Base-by-base conservation (phyloP, 2,888 invertebrate species). In the Meiosimyza decipiens region DNA sequence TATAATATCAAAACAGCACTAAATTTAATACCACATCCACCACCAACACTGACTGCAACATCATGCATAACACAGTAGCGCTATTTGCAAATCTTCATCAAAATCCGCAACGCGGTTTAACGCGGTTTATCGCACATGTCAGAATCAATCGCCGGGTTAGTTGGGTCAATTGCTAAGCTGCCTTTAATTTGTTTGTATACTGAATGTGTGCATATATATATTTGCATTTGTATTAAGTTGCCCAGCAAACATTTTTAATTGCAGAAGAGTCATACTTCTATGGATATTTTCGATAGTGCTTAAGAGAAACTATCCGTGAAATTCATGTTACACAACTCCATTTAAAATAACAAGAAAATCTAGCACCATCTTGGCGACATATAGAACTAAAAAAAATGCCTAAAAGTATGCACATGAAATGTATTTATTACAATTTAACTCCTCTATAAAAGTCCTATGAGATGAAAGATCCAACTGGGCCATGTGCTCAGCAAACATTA, bases 91-190 rank as follows among this genome's bases (percentile, higher is more conserved):
- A 71, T 73, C 73, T 73, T 73, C 73, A 73, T 67, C 72, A 67
- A 67, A 76, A 66, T 40, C 54, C 55, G 71, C 70, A 47, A 9
- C 49, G 57, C 71, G 71, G 71, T 67, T 60, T 47, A 67, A 71
- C 66, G 72, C 65, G 73, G 75, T 73, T 76, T 74, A 76, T 66
- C 74, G 73, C 73, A 76, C 71, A 73, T 73, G 76, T 73, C 74
- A 72, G 59, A 73, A 72, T 75, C 76, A 73, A 71, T 76, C 72
- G 76, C 69, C 63, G 66, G 72, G 73, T 76, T 73, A 55, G 71
- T 67, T 71, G 76, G 28, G 71, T 67, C 73, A 71, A 71, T 73
- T 72, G 74, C 72, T 74, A 68, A 72, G 73, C 72, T 71, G 68
- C 67, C 74, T 78, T 73, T 71, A 70, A 71, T 78, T 77, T 77